Percentiles rank a stretch among this genome's conserved stretches.
These are phyloP conservation scores for Streblospio benedicti DNA, from an alignment of 1,140 invertebrate genomes.

Conservation along the genomic window DNA sequence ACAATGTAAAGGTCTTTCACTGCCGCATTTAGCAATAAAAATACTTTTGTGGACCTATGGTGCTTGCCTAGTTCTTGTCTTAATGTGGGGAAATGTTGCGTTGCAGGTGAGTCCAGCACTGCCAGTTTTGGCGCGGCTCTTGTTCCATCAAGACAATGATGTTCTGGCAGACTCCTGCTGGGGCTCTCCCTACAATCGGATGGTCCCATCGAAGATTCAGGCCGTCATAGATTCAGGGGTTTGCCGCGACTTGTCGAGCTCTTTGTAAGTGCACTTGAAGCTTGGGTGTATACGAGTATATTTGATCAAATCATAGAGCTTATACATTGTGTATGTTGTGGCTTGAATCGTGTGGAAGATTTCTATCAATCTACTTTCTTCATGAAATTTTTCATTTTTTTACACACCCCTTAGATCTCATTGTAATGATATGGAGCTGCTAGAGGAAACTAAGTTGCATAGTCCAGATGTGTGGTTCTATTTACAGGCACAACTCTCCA, in stretches of 20 bases:
- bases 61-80: background rate
- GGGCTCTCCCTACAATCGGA: constrained; percentile 86
- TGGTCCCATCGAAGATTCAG: constrained; percentile 96
- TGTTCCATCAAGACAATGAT: constrained; percentile 88
- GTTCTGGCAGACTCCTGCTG: constrained; percentile 92
- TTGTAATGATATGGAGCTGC: too few relatives aligned
- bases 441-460: too few relatives aligned
- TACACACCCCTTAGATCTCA: too few relatives aligned
- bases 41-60: background rate
- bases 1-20: too few relatives aligned
- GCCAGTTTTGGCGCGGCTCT: constrained; percentile 73
- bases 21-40: too few relatives aligned
- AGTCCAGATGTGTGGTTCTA: too few relatives aligned
- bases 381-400: too few relatives aligned
- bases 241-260: constrained; percentile 87
- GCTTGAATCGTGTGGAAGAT: background rate
- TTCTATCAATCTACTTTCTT: too few relatives aligned
- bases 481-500: constrained; percentile 69
- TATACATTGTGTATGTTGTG: constrained; percentile 13
- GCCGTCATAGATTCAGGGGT: constrained; percentile 89
- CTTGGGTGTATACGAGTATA: constrained; percentile 17
- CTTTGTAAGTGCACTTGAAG: constrained; percentile 58
- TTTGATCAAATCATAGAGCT: background rate
- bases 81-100: constrained; percentile 16
- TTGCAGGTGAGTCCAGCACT: constrained; percentile 63